phyloP scores from a whole-genome alignment of 2,113 vertebrate genomes.

The Pyrgilauda ruficollis region DNA sequence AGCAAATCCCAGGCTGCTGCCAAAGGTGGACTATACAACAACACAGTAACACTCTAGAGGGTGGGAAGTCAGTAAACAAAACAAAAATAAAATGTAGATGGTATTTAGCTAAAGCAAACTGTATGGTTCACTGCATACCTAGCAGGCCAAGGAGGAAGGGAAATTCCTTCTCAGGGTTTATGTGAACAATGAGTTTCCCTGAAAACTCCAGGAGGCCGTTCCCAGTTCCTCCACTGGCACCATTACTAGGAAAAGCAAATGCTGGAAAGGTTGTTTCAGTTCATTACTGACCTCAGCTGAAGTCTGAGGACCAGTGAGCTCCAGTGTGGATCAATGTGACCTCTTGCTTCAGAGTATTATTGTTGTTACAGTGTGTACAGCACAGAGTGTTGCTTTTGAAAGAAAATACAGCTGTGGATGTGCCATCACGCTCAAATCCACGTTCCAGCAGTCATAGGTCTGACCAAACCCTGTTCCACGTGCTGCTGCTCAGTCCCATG shows the following conservation, averaged over 20 bases:
- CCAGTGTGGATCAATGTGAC: slow-evolving; percentile 18
- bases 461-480: background rate
- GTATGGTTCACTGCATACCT: slow-evolving; percentile 42
- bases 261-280: background rate
- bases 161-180: slow-evolving; percentile 46
- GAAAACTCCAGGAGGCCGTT: slow-evolving; percentile 39
- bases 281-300: slow-evolving; percentile 34
- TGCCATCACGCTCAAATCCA: background rate
- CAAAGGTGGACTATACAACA: background rate
- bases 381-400: background rate
- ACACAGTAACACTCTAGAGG: rapidly evolving
- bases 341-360: background rate
- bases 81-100: slow-evolving; percentile 49
- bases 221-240: slow-evolving; percentile 17
- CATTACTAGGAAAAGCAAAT: slow-evolving; percentile 7
- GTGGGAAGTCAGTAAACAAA: slow-evolving; percentile 34
- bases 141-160: slow-evolving; percentile 37
- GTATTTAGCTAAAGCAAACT: slow-evolving; percentile 56
- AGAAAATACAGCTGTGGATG: background rate
- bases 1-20: background rate
- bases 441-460: background rate
- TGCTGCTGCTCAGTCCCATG: background rate
- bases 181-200: slow-evolving; percentile 70
- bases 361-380: background rate
- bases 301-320: slow-evolving; percentile 9